Evolutionary conservation across 2,888 invertebrate species (phyloP).

Genomic region (Pegoplata infirma): DNA sequence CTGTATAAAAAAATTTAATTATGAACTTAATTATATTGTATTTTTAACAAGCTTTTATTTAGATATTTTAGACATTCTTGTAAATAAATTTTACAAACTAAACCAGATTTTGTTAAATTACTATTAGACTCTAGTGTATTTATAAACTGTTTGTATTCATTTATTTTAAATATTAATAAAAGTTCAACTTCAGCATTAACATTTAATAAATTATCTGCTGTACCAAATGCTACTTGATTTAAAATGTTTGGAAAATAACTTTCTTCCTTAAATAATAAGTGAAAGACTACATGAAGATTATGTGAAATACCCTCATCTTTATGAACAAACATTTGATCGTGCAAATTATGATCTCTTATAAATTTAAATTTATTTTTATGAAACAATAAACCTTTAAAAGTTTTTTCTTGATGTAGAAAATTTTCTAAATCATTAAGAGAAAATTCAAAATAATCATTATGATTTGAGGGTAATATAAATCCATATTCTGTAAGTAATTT

Average conservation of each 20-base stretch:
- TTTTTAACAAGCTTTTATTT: slow-evolving; percentile 39
- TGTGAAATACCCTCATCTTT: slow-evolving; percentile 83
- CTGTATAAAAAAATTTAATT: slow-evolving; percentile 8
- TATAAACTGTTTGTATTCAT: slow-evolving; percentile 69
- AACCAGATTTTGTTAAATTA: slow-evolving; percentile 70
- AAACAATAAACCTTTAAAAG: slow-evolving; percentile 70
- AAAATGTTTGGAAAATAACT: slow-evolving; percentile 74
- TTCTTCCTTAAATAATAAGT: slow-evolving; percentile 74
- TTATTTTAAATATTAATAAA: slow-evolving; percentile 71
- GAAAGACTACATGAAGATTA: slow-evolving; percentile 79
- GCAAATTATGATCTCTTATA: slow-evolving; percentile 81
- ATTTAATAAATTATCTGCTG: slow-evolving; percentile 66
- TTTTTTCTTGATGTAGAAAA: slow-evolving; percentile 75
- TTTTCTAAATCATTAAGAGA: slow-evolving; percentile 80
- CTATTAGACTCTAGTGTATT: slow-evolving; percentile 66
- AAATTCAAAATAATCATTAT: slow-evolving; percentile 83
- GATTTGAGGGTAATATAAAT: slow-evolving; percentile 85
- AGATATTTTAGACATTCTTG: slow-evolving; percentile 68
- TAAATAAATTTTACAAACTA: slow-evolving; percentile 68
- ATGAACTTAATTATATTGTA: slow-evolving; percentile 2
- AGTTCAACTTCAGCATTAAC: slow-evolving; percentile 67
- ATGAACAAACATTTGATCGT: slow-evolving; percentile 83
- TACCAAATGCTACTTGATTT: slow-evolving; percentile 77
- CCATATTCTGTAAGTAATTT: slow-evolving; percentile 93
- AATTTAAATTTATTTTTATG: slow-evolving; percentile 82